Evolutionary conservation across 2,797 vertebrate genomes (phyloP).

Genomic region (Psittacula derbiana): DNA sequence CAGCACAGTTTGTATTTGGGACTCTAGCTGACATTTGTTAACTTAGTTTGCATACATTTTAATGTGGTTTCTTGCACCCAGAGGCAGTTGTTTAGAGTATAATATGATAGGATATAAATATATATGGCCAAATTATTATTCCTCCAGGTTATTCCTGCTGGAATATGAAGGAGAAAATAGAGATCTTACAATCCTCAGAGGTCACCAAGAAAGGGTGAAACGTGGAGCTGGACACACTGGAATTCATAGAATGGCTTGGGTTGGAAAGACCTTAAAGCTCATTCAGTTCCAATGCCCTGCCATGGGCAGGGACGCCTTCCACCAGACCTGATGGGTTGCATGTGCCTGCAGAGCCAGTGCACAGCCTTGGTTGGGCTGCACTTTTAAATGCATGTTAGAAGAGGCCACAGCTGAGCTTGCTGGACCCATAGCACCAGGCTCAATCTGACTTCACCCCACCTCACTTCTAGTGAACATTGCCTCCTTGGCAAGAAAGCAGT

Average conservation of each 20-base stretch:
- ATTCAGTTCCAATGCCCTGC: neutral
- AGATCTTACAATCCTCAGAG: neutral
- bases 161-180: neutral
- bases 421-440: neutral
- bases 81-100: neutral
- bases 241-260: neutral
- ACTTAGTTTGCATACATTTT: conserved; percentile 5
- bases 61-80: neutral
- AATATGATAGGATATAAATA: neutral
- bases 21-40: conserved; percentile 37
- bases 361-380: neutral
- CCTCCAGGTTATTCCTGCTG: neutral
- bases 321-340: neutral
- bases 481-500: neutral
- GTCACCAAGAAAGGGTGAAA: neutral
- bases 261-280: neutral
- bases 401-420: neutral
- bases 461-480: neutral
- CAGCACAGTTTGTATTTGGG: neutral
- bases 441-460: neutral
- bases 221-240: neutral
- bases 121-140: neutral
- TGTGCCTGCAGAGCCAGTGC: neutral
- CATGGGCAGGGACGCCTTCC: neutral
- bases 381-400: neutral